Evolutionary conservation across 2,888 invertebrate species (phyloP).

Genomic region (Limnephilus marmoratus): DNA sequence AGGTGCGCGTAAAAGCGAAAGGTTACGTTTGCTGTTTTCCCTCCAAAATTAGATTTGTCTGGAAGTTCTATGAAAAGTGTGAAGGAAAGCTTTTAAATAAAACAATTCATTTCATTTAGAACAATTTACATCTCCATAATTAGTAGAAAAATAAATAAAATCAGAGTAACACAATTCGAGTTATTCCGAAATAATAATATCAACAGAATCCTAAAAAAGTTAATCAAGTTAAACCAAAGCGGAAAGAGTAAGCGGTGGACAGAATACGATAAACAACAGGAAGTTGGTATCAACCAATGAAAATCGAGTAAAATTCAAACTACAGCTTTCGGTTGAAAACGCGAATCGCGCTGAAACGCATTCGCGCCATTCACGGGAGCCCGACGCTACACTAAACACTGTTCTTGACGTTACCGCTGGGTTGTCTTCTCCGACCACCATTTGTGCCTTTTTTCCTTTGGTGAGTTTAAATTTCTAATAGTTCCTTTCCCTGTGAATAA

Average conservation of each 20-base stretch:
- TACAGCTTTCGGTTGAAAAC: conserved; percentile 45
- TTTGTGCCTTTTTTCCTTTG: conserved; percentile 34
- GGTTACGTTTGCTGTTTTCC: neutral
- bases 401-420: conserved; percentile 25
- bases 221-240: neutral
- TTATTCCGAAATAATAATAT: neutral
- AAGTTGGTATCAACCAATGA: conserved; percentile 44
- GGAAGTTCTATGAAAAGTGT: neutral
- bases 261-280: conserved; percentile 5
- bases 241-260: conserved; percentile 28
- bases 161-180: neutral
- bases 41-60: neutral
- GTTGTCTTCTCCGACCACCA: neutral
- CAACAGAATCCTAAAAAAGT: neutral
- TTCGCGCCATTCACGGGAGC: neutral
- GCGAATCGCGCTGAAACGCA: conserved; percentile 10
- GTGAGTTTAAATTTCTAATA: conserved; percentile 2
- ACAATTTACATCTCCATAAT: neutral
- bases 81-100: neutral
- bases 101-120: neutral
- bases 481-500: neutral
- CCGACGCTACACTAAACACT: conserved; percentile 31
- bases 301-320: conserved; percentile 27
- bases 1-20: neutral
- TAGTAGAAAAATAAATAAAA: neutral